Evolutionary conservation across 2,888 invertebrate genomes (phyloP).

Genomic region (Thymelicus lineola): DNA sequence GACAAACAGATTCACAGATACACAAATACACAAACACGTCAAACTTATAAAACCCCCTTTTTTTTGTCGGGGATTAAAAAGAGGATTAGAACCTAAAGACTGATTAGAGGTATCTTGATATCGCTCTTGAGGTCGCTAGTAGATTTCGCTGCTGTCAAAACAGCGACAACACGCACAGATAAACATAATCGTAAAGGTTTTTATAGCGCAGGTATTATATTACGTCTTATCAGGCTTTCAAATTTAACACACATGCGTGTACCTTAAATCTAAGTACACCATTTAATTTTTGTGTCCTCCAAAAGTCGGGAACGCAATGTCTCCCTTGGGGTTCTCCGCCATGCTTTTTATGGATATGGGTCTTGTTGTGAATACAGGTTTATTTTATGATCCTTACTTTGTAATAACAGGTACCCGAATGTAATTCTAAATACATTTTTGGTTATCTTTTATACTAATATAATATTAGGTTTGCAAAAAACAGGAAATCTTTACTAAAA

Average conservation of each 20-base stretch:
- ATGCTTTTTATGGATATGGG: not conserved
- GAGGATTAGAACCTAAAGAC: too few species aligned
- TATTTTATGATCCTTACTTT: not conserved
- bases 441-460: too few species aligned
- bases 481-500: too few species aligned
- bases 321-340: not conserved
- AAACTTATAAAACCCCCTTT: too few species aligned
- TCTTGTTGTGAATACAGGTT: not conserved
- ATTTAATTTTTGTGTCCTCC: constrained; percentile 12
- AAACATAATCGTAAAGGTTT: constrained; percentile 9
- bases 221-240: constrained; percentile 6
- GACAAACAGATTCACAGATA: too few species aligned
- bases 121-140: not conserved
- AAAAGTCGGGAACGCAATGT: not conserved
- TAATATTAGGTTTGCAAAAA: too few species aligned
- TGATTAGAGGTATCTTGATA: too few species aligned
- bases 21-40: too few species aligned
- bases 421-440: too few species aligned
- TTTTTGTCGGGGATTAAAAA: too few species aligned
- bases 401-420: not conserved
- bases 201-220: constrained; percentile 7
- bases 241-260: constrained; percentile 21
- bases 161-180: constrained; percentile 1
- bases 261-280: constrained; percentile 9
- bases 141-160: not conserved